Evolutionary conservation across 1,140 invertebrate species (phyloP), one percentile per base, ranked within the genome.

Genomic region (Pseudachorutes palmiensis): DNA sequence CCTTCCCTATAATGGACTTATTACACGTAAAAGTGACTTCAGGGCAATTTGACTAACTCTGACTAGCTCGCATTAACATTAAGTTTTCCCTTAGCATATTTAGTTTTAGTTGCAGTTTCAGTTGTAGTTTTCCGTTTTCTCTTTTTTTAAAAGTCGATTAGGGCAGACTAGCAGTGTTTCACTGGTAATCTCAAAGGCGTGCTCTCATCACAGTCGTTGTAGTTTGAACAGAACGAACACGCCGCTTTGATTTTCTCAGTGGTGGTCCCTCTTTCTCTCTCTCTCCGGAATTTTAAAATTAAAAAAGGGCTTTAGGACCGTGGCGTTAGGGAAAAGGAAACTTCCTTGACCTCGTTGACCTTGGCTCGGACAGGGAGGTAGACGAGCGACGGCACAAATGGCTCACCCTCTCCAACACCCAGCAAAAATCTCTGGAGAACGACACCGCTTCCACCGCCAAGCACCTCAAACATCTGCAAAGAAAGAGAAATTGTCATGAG

Each of bases 261-360:
- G 67, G 66, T 64, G 36, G 55, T 67, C 59, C 57, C 41, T 64
- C 26, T 65, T 55, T 61, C 28, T 68, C 62, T 65, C 62, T 65
- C 63, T 77, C 24, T 24, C 2, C 24, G 14, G n/a, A 64, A 64
- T 28, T 58, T 55, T 57, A 19, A 12, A 41, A 16, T 62, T 12
- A 57, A 9, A 41, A 36, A 45, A 9, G 41, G 32, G 32, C 32
- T 69, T 68, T 57, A 73, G 48, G 72, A 93, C 80, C 91, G 89
- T 68, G 92, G 92, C 75, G 89, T 94, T 62, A 97, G 86, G 73
- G 87, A 92, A 78, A 96, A 94, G 76, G 91, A 92, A 64, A 92
- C 87, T 66, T 90, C 91, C 72, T 93, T 82, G 66, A 87, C 84
- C 75, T 87, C 85, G 73, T 84, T 87, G 70, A 94, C 84, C 77